Conservation (phyloP, 2,797 vertebrate genomes). For the Sparidentex hasta region DNA sequence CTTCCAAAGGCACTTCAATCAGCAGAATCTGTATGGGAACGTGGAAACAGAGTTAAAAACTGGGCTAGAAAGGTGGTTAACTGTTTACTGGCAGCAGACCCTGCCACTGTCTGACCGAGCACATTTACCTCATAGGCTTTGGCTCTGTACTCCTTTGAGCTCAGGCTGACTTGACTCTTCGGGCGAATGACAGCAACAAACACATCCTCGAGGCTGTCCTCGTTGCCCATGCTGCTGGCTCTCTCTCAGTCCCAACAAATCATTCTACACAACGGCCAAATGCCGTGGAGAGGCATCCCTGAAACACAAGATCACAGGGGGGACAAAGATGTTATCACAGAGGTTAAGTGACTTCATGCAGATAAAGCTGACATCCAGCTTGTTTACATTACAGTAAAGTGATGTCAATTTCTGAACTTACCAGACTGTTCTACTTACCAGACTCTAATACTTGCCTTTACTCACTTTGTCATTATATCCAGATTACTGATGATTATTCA, state of each 20-base stretch:
- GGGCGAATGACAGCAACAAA: conserved; percentile 98
- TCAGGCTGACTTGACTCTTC: conserved; percentile 95
- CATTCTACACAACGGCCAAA: conserved; percentile 65
- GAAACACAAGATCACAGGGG: conserved; percentile 23
- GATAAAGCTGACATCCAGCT: neutral
- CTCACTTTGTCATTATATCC: no score
- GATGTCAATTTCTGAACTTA: no score
- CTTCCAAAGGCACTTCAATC: conserved; percentile 96
- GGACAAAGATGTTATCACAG: neutral
- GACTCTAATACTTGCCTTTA: no score
- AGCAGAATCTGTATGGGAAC: conserved; percentile 90
- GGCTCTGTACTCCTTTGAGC: conserved; percentile 96
- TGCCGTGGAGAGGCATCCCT: conserved; percentile 78
- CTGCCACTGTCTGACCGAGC: neutral
- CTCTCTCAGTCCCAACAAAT: conserved; percentile 61
- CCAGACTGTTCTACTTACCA: no score
- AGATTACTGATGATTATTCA: no score
- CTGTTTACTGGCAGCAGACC: neutral
- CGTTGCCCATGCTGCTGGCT: conserved; percentile 91
- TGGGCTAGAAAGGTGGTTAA: neutral
- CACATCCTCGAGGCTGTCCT: conserved; percentile 91
- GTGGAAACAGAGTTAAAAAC: neutral
- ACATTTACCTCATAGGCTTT: conserved; percentile 95
- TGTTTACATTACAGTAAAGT: neutral
- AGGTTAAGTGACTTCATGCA: neutral